A percentile compares a stretch with the other conserved stretches of the same genome.
Evolutionary conservation across 2,113 vertebrate genomes (phyloP).

Genomic region (Agapornis roseicollis): DNA sequence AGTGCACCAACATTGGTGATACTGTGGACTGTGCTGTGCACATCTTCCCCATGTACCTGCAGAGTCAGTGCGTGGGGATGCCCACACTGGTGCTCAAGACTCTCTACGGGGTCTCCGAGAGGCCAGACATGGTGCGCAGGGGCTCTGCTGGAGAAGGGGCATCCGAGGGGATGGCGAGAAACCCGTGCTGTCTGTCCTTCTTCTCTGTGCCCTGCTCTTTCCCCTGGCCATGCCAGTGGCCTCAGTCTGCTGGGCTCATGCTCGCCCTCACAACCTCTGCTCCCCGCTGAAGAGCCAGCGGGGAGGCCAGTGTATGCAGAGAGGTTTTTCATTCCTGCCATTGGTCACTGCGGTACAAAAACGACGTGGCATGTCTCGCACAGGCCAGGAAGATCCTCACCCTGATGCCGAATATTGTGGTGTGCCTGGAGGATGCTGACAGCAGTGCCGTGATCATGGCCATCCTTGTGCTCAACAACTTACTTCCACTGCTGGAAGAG

Average conservation of each 20-base stretch:
- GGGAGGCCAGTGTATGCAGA: too few species aligned
- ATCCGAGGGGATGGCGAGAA: too few species aligned
- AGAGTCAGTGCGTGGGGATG: not conserved
- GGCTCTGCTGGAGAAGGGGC: not conserved
- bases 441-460: not conserved
- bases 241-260: too few species aligned
- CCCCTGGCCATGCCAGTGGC: too few species aligned
- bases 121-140: not conserved
- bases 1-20: rapidly evolving
- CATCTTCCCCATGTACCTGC: not conserved
- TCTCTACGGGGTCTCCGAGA: not conserved
- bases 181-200: too few species aligned
- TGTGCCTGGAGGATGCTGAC: not conserved
- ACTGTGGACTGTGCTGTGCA: not conserved
- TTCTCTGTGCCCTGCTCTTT: too few species aligned
- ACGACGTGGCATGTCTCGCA: not conserved
- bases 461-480: not conserved
- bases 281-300: too few species aligned
- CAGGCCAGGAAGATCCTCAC: not conserved
- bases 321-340: too few species aligned
- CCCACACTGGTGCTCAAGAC: not conserved
- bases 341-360: not conserved
- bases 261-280: too few species aligned
- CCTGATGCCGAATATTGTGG: not conserved
- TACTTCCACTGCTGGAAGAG: not conserved